Evolutionary conservation across 2,888 invertebrate genomes (phyloP).

Genomic region (Rosalia funebris): DNA sequence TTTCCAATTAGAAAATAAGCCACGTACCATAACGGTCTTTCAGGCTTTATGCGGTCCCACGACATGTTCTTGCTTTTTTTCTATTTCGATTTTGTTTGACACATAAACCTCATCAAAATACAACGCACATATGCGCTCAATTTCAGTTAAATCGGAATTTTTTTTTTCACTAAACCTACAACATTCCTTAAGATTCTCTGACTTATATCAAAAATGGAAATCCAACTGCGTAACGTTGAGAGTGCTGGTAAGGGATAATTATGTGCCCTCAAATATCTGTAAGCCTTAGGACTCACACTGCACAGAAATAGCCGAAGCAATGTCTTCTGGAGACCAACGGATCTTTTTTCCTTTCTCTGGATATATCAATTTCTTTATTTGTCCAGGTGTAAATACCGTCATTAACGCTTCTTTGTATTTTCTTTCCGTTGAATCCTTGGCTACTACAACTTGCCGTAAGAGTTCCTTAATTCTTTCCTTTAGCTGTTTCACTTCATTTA

Average conservation of each 20-base stretch:
- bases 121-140: not conserved
- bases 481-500: too few species aligned
- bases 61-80: not conserved
- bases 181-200: constrained; percentile 3
- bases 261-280: not conserved
- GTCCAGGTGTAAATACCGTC: not conserved
- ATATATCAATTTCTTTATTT: not conserved
- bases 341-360: not conserved
- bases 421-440: not conserved
- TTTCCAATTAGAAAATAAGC: too few species aligned
- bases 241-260: not conserved
- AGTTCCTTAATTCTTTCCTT: not conserved
- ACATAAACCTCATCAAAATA: not conserved
- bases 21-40: too few species aligned
- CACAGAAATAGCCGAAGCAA: not conserved
- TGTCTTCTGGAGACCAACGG: not conserved
- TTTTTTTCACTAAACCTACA: constrained; percentile 3
- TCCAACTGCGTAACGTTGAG: constrained; percentile 4
- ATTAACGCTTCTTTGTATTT: not conserved
- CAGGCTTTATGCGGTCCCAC: too few species aligned
- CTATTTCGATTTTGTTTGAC: not conserved
- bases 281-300: not conserved
- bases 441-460: not conserved
- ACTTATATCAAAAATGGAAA: not conserved
- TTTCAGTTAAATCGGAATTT: not conserved